Conservation (phyloP, 2,113 vertebrate species). For the Vulpes ferrilata region DNA sequence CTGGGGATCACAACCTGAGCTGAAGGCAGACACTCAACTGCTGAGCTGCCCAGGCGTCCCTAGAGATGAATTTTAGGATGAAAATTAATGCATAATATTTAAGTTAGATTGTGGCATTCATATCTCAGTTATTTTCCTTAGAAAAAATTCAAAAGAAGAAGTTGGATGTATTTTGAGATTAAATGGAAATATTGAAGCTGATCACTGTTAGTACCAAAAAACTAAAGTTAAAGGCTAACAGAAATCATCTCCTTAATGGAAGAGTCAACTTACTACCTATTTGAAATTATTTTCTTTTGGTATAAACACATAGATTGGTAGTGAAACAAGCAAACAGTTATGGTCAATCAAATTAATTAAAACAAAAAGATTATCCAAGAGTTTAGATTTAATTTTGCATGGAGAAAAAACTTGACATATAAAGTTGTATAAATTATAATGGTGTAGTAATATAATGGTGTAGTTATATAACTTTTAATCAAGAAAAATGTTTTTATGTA, state of each 20-base stretch:
- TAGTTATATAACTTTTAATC: background rate
- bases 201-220: constrained; percentile 40
- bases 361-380: constrained; percentile 76
- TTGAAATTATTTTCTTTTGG: constrained; percentile 78
- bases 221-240: background rate
- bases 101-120: constrained; percentile 5
- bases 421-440: constrained; percentile 17
- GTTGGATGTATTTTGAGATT: constrained; percentile 6
- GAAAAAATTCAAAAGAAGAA: constrained; percentile 34
- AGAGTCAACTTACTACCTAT: constrained; percentile 65
- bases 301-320: constrained; percentile 73
- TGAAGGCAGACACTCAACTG: too few relatives aligned
- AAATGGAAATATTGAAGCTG: background rate
- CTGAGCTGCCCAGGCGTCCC: too few relatives aligned
- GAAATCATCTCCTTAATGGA: constrained; percentile 28
- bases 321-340: constrained; percentile 80
- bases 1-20: too few relatives aligned
- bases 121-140: constrained; percentile 41
- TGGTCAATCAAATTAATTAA: constrained; percentile 82
- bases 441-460: background rate
- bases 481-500: background rate
- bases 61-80: background rate
- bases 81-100: constrained; percentile 50
- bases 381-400: constrained; percentile 66
- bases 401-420: constrained; percentile 55